A percentile compares a stretch with the other conserved stretches of the same genome.
Evolutionary conservation across 2,797 vertebrate genomes (phyloP).

Genomic region (Eremophila alpestris): DNA sequence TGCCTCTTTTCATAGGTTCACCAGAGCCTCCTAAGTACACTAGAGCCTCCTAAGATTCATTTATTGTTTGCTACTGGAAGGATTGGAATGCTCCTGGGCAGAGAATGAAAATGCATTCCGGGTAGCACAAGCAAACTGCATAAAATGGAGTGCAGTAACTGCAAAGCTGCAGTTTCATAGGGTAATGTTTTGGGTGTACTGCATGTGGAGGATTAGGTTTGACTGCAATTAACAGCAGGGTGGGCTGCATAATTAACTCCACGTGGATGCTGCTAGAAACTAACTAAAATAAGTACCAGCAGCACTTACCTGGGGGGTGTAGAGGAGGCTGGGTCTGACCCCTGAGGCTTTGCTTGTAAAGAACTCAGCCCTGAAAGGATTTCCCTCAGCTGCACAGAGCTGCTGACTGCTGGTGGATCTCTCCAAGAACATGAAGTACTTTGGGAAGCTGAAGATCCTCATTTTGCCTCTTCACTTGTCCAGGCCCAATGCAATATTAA

Average conservation of each 20-base stretch:
- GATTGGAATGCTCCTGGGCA: slow-evolving; percentile 26
- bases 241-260: neutral
- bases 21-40: slow-evolving; percentile 40
- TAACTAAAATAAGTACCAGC: neutral
- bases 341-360: neutral
- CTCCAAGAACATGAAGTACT: neutral
- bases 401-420: neutral
- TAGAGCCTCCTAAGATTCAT: slow-evolving; percentile 48
- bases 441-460: neutral
- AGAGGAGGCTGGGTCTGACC: neutral
- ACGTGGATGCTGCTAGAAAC: neutral
- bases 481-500: neutral
- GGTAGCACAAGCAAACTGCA: neutral
- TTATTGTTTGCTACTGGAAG: slow-evolving; percentile 60
- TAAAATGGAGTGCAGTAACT: neutral
- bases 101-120: slow-evolving; percentile 29
- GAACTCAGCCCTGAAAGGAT: neutral
- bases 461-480: neutral
- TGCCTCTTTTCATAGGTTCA: slow-evolving; percentile 36
- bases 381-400: neutral
- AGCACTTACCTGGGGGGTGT: neutral
- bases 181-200: neutral
- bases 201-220: neutral
- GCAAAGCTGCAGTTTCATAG: slow-evolving; percentile 3
- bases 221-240: neutral